A percentile compares a stretch with the other conserved stretches of the same genome.
phyloP scores from a whole-genome alignment of 2,797 vertebrate species.

The Avahi laniger region DNA sequence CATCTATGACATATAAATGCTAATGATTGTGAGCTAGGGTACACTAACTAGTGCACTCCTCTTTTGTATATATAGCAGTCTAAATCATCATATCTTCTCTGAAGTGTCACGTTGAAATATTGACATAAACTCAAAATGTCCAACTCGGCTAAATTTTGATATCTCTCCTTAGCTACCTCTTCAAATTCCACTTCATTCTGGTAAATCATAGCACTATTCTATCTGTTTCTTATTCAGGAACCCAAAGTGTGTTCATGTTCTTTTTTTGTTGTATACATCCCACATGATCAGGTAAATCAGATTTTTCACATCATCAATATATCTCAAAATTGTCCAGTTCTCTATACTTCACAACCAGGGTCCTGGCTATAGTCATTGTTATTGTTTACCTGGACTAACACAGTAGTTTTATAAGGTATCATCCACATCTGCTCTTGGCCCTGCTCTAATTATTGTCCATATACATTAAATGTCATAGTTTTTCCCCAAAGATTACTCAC shows the following conservation, averaged over 20 bases:
- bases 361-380: neutral
- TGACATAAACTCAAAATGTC: neutral
- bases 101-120: neutral
- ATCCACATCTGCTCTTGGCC: too few relatives aligned
- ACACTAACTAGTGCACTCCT: rapidly evolving
- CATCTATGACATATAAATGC: neutral
- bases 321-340: neutral
- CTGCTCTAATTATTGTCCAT: too few relatives aligned
- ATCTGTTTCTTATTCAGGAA: neutral
- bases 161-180: neutral
- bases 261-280: neutral
- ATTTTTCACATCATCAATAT: neutral
- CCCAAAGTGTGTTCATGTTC: neutral
- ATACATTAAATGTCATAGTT: too few relatives aligned
- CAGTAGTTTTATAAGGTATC: too few relatives aligned
- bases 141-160: neutral
- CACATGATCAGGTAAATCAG: neutral
- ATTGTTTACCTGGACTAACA: neutral
- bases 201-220: neutral
- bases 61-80: neutral
- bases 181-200: neutral
- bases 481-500: too few relatives aligned
- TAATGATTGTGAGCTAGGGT: neutral
- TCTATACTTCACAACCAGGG: neutral
- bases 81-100: neutral